phyloP scores from a whole-genome alignment of 2,113 vertebrate species.

The Brienomyrus brachyistius region DNA sequence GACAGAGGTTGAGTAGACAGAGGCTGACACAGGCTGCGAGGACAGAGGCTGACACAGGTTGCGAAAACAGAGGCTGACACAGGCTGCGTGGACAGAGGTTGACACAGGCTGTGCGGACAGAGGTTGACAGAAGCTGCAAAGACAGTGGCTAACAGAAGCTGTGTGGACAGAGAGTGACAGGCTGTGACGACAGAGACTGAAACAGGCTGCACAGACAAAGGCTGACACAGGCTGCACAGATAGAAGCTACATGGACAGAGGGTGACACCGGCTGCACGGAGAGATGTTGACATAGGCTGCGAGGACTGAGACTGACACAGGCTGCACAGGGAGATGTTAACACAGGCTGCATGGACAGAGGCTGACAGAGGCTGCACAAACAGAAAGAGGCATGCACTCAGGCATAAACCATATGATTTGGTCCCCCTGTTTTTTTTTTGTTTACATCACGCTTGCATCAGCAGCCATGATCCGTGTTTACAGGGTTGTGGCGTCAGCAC shows the following conservation, averaged over 20 bases:
- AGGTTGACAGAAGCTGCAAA: not conserved
- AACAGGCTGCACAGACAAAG: not conserved
- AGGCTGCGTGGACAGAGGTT: too few species aligned
- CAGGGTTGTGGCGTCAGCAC: slow-evolving; percentile 17
- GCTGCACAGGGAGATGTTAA: not conserved
- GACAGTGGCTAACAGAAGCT: not conserved
- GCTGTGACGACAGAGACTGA: not conserved
- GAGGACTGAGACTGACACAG: not conserved
- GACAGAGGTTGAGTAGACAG: not conserved
- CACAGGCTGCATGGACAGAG: too few species aligned
- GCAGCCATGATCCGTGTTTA: slow-evolving; percentile 27
- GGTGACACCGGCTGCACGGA: not conserved
- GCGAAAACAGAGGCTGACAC: not conserved
- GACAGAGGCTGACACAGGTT: too few species aligned
- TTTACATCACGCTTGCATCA: slow-evolving; percentile 60
- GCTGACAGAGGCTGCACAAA: not conserved
- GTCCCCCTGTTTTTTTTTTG: slow-evolving; percentile 23
- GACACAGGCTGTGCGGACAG: too few species aligned
- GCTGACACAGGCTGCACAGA: too few species aligned
- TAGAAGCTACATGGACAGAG: too few species aligned
- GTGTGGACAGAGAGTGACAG: not conserved
- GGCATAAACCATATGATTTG: not conserved
- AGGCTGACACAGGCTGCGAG: not conserved
- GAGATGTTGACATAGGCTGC: not conserved
- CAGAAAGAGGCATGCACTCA: not conserved